These are phyloP conservation scores for Mastomys coucha DNA, from an alignment of 2,113 vertebrate species.

Conservation along the genomic window DNA sequence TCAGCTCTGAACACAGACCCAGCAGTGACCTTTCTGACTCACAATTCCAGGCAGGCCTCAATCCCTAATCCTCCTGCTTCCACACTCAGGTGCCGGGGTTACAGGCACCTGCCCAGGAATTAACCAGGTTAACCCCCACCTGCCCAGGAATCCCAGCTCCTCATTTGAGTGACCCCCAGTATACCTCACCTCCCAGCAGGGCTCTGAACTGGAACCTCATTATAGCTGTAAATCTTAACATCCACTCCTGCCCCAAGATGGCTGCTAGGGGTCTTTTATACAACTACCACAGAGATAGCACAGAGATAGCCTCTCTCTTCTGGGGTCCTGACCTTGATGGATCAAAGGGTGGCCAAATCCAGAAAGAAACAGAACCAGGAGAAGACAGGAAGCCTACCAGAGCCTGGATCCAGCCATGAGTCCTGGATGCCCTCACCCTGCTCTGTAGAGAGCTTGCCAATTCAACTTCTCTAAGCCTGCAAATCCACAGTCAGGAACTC, in stretches of 20 bases:
- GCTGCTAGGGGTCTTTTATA: background rate
- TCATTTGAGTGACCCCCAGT: background rate
- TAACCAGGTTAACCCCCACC: too few species aligned
- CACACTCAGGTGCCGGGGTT: background rate
- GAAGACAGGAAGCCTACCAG: background rate
- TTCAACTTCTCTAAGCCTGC: background rate
- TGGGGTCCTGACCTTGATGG: background rate
- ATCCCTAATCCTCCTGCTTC: background rate
- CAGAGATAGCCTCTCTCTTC: background rate
- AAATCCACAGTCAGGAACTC: background rate
- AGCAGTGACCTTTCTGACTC: background rate
- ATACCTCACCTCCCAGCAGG: background rate
- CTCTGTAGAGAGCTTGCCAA: background rate
- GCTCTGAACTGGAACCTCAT: background rate
- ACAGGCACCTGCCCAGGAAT: background rate
- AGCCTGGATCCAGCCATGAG: background rate
- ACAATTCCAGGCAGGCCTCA: background rate
- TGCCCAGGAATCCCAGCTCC: background rate
- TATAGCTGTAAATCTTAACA: background rate
- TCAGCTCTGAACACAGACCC: background rate
- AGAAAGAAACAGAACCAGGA: background rate
- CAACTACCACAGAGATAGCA: background rate
- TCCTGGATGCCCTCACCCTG: background rate
- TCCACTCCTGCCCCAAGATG: background rate
- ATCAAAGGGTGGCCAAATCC: background rate